Percentiles rank a stretch among this genome's conserved stretches.
phyloP scores from a whole-genome alignment of 2,888 invertebrate species.

The Drosophila infuscata region DNA sequence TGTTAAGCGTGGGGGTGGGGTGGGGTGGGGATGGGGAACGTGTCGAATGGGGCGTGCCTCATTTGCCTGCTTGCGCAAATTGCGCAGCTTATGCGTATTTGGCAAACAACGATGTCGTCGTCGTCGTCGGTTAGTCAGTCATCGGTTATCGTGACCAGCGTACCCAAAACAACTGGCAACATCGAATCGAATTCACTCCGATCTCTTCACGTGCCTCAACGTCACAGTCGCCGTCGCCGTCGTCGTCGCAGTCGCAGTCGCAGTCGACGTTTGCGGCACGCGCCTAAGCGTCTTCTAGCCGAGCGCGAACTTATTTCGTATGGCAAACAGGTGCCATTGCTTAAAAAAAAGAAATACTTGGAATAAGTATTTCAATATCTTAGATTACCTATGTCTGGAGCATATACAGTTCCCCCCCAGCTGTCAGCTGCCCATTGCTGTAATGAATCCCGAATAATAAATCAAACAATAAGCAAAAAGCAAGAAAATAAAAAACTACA shows the following conservation, averaged over 20 bases:
- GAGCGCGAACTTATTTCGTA: constrained; percentile 35
- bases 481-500: neutral
- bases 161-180: constrained; percentile 41
- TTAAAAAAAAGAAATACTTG: constrained; percentile 4
- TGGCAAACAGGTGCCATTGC: constrained; percentile 44
- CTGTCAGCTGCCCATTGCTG: constrained; percentile 7
- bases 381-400: neutral
- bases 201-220: constrained; percentile 24
- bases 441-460: constrained; percentile 10
- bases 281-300: constrained; percentile 34
- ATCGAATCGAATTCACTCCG: constrained; percentile 32
- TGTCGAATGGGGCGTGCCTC: constrained; percentile 14
- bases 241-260: neutral
- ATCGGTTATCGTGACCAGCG: constrained; percentile 45
- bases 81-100: constrained; percentile 57
- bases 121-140: constrained; percentile 5
- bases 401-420: neutral
- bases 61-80: constrained; percentile 34
- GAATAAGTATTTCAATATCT: constrained; percentile 21
- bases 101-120: constrained; percentile 37
- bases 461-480: neutral
- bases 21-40: neutral
- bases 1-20: neutral
- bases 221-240: neutral
- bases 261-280: constrained; percentile 40